phyloP scores from a whole-genome alignment of 2,888 invertebrate genomes.

The Malachius bipustulatus region DNA sequence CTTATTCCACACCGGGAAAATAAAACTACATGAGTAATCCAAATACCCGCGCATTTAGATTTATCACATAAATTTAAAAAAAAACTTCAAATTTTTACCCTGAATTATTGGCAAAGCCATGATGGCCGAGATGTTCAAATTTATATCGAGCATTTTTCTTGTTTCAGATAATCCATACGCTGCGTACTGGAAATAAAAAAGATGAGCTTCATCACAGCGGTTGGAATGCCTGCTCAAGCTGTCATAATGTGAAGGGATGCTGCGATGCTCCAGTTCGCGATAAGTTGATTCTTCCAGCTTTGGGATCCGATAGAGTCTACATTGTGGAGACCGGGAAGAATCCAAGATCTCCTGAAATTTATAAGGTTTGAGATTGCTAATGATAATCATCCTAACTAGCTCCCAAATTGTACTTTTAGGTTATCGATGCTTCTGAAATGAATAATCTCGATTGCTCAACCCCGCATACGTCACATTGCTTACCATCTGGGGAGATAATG shows the following conservation, averaged over 20 bases:
- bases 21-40: too few relatives aligned
- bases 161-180: slow-evolving; percentile 71
- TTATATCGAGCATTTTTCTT: slow-evolving; percentile 7
- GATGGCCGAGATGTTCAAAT: too few relatives aligned
- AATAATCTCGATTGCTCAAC: slow-evolving; percentile 65
- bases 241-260: slow-evolving; percentile 43
- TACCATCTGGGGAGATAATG: slow-evolving; percentile 87
- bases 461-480: slow-evolving; percentile 90
- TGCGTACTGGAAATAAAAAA: slow-evolving; percentile 60
- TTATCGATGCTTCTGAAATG: slow-evolving; percentile 70
- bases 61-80: too few relatives aligned
- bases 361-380: too few relatives aligned
- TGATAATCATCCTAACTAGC: background rate
- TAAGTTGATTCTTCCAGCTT: slow-evolving; percentile 68
- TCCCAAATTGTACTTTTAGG: slow-evolving; percentile 37
- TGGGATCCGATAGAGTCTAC: slow-evolving; percentile 75
- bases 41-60: too few relatives aligned
- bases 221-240: slow-evolving; percentile 96
- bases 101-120: too few relatives aligned
- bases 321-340: slow-evolving; percentile 68
- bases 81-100: too few relatives aligned
- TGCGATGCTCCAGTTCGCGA: slow-evolving; percentile 48
- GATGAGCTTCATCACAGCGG: slow-evolving; percentile 94
- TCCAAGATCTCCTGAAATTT: slow-evolving; percentile 57
- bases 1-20: too few relatives aligned